These are phyloP conservation scores for Amiota mariae DNA, from an alignment of 2,888 invertebrate genomes.

Conservation along the genomic window DNA sequence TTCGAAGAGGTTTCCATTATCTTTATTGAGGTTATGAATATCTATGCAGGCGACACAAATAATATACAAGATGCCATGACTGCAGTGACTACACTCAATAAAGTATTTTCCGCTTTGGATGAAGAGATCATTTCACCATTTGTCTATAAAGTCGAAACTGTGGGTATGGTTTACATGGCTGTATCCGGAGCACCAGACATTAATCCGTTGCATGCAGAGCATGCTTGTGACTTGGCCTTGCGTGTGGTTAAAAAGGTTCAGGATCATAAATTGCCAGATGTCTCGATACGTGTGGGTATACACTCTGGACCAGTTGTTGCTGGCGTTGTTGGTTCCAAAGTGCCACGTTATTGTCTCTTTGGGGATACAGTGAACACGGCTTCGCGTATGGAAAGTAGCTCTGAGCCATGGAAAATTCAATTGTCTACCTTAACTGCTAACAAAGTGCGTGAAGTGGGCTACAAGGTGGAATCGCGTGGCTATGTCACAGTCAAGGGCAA, in stretches of 20 bases:
- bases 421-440: constrained; percentile 83
- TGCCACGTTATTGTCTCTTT: constrained; percentile 90
- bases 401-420: constrained; percentile 82
- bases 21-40: constrained; percentile 71
- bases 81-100: constrained; percentile 88
- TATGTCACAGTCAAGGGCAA: constrained; percentile 89
- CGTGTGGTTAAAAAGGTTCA: constrained; percentile 82
- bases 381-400: constrained; percentile 87
- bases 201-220: constrained; percentile 82
- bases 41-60: constrained; percentile 66
- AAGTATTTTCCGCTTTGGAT: constrained; percentile 89
- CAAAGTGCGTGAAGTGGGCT: constrained; percentile 79
- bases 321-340: constrained; percentile 88
- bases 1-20: constrained; percentile 74
- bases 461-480: constrained; percentile 82
- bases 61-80: constrained; percentile 80
- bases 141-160: constrained; percentile 95
- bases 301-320: constrained; percentile 92
- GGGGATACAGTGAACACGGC: constrained; percentile 95
- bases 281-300: constrained; percentile 79
- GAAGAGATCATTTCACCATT: constrained; percentile 86
- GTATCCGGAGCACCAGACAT: constrained; percentile 91
- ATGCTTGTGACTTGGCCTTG: constrained; percentile 85
- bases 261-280: constrained; percentile 78
- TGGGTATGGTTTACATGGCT: constrained; percentile 93